phyloP scores from a whole-genome alignment of 1,140 invertebrate genomes.

The Gonatopus flavifemur region DNA sequence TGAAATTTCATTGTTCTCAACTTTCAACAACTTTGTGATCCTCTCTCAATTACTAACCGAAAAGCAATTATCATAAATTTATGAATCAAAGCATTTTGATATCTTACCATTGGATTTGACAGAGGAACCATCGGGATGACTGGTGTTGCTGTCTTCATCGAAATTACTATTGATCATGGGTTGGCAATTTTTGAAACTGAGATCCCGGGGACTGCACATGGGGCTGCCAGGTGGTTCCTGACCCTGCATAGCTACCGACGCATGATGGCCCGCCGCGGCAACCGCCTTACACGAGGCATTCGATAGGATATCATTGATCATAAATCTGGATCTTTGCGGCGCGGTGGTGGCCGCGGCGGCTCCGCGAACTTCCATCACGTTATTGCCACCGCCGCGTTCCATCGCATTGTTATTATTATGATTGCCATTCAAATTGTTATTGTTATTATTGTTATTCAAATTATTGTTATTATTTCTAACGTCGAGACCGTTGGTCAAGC shows the following conservation, averaged over 20 bases:
- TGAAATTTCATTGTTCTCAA: slow-evolving; percentile 1
- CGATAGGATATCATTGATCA: slow-evolving; percentile 78
- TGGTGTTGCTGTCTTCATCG: slow-evolving; percentile 55
- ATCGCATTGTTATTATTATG: slow-evolving; percentile 24
- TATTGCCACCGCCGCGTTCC: slow-evolving; percentile 23
- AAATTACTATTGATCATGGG: slow-evolving; percentile 47
- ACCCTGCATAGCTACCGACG: slow-evolving; percentile 39
- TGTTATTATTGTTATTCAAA: slow-evolving; percentile 8
- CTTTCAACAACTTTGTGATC: neutral
- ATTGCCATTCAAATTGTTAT: slow-evolving; percentile 16
- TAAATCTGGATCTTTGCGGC: slow-evolving; percentile 72
- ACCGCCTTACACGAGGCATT: slow-evolving; percentile 53
- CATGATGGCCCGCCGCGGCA: no score
- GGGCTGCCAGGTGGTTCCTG: slow-evolving; percentile 53
- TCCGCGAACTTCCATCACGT: no score
- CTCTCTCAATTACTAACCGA: neutral
- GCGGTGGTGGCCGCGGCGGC: slow-evolving; percentile 57
- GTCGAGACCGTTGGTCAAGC: slow-evolving; percentile 43
- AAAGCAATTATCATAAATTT: neutral
- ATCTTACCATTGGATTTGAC: slow-evolving; percentile 54
- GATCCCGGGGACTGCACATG: slow-evolving; percentile 48
- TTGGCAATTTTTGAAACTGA: slow-evolving; percentile 48
- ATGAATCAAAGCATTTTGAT: no score
- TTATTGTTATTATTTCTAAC: slow-evolving; percentile 23
- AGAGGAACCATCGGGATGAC: slow-evolving; percentile 53